These are phyloP conservation scores for Abrostola triplasia DNA, from an alignment of 2,888 invertebrate species.

Conservation along the genomic window DNA sequence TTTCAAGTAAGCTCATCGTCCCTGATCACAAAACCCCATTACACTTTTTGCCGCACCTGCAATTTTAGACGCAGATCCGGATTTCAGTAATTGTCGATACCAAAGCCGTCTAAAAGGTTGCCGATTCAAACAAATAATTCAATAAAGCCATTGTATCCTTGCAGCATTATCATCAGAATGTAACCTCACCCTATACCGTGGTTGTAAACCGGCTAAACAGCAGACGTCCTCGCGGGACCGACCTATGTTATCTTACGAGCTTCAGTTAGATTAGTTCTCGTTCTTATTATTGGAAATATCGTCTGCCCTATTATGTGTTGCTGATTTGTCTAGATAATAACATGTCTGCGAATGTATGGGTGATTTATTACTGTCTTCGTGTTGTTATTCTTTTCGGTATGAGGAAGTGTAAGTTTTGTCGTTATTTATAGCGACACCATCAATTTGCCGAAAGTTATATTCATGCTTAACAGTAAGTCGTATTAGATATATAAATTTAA, in stretches of 20 bases:
- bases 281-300: conserved; percentile 76
- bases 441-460: too few species aligned
- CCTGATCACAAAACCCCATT: not conserved
- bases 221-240: conserved; percentile 69
- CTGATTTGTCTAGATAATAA: conserved; percentile 57
- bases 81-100: not conserved
- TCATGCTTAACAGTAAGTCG: not conserved
- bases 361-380: conserved; percentile 39
- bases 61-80: not conserved
- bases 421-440: not conserved
- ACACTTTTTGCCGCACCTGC: not conserved
- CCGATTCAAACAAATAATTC: not conserved
- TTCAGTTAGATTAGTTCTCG: conserved; percentile 85
- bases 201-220: conserved; percentile 75
- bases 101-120: not conserved
- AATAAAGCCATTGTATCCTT: conserved; percentile 1
- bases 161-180: conserved; percentile 11
- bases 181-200: conserved; percentile 28
- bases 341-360: conserved; percentile 32
- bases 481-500: not conserved
- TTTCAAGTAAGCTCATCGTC: not conserved
- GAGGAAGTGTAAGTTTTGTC: not conserved
- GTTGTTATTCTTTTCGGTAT: conserved; percentile 12
- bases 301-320: conserved; percentile 61
- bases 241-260: conserved; percentile 81